Percentiles rank a stretch among this genome's conserved stretches.
Evolutionary conservation across 2,113 vertebrate genomes (phyloP).

Genomic region (Leptosomus discolor): DNA sequence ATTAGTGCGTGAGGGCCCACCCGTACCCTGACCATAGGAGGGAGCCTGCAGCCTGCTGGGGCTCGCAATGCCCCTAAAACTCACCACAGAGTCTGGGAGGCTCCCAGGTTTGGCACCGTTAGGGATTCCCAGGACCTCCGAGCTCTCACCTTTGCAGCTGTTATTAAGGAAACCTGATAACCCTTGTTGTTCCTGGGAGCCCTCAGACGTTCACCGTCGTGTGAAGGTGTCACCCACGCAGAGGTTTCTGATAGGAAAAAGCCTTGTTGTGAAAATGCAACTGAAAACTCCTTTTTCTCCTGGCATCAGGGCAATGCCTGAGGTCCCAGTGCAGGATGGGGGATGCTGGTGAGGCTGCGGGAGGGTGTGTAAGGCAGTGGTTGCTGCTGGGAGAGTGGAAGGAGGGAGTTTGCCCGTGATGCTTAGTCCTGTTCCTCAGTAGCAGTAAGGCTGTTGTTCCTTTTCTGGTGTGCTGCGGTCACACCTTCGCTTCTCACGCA

Average conservation of each 20-base stretch:
- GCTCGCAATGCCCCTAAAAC: background rate
- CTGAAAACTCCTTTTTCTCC: background rate
- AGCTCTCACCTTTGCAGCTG: background rate
- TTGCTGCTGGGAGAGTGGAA: background rate
- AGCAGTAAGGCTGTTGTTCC: background rate
- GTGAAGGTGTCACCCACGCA: background rate
- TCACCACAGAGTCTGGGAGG: background rate
- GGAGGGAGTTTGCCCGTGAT: background rate
- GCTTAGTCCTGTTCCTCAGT: background rate
- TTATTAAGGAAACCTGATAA: background rate
- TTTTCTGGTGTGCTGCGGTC: background rate
- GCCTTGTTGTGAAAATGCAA: background rate
- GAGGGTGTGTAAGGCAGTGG: background rate
- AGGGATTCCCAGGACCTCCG: background rate
- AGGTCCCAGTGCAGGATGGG: background rate
- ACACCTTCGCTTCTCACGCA: background rate
- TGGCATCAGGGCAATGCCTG: too few relatives aligned
- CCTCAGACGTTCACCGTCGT: background rate
- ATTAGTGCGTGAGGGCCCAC: background rate
- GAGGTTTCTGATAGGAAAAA: background rate
- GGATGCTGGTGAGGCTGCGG: background rate
- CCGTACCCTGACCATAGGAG: rapidly evolving
- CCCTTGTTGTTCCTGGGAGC: background rate
- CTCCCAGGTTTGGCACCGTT: background rate
- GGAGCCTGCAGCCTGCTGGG: too few relatives aligned